Evolutionary conservation across 2,888 invertebrate genomes (phyloP).

Genomic region (Magallana nippona): DNA sequence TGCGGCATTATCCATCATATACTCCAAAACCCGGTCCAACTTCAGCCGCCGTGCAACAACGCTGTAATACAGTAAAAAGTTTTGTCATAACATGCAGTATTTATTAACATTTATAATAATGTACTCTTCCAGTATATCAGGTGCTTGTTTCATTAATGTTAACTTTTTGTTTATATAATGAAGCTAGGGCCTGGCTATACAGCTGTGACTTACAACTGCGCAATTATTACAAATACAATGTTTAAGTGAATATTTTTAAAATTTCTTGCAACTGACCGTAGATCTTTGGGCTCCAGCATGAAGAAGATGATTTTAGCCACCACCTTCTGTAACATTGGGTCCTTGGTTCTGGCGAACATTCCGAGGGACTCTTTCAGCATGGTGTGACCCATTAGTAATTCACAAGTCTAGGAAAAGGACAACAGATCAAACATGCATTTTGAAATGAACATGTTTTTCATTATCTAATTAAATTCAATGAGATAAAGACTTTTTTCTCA

Average conservation of each 20-base stretch:
- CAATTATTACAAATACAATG: too few relatives aligned
- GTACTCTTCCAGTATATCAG: too few relatives aligned
- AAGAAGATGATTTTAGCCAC: constrained; percentile 75
- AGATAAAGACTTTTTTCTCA: too few relatives aligned
- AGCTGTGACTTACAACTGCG: too few relatives aligned
- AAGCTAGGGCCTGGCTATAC: too few relatives aligned
- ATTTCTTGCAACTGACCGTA: constrained; percentile 63
- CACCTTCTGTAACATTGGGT: constrained; percentile 75
- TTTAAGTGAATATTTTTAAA: neutral
- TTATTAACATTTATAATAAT: too few relatives aligned
- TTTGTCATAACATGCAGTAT: too few relatives aligned
- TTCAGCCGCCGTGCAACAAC: constrained; percentile 61
- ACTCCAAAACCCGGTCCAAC: constrained; percentile 67
- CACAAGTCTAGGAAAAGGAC: constrained; percentile 67
- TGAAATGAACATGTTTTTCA: too few relatives aligned
- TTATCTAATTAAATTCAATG: too few relatives aligned
- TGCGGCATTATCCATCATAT: constrained; percentile 70
- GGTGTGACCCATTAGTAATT: constrained; percentile 64
- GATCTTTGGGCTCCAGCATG: constrained; percentile 68
- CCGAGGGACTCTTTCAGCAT: constrained; percentile 67
- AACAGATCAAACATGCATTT: too few relatives aligned
- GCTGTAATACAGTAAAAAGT: constrained; percentile 48
- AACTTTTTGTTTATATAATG: too few relatives aligned
- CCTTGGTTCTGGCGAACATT: constrained; percentile 69
- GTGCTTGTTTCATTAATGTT: too few relatives aligned